Evolutionary conservation across 2,113 vertebrate species (phyloP).

Genomic region (Clarias batrachus): DNA sequence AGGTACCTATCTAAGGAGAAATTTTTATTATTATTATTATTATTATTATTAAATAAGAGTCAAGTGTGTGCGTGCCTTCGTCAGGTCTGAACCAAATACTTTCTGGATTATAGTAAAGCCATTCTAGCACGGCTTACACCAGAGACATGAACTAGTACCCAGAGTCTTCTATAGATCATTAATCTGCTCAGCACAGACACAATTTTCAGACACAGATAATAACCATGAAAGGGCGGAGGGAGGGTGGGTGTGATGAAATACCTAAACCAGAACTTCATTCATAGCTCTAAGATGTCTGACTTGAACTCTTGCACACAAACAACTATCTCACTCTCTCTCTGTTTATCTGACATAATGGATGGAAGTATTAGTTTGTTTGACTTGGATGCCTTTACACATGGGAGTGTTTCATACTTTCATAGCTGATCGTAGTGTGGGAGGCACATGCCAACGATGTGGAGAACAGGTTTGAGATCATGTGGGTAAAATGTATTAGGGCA

Average conservation of each 20-base stretch:
- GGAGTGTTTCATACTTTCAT: conserved; percentile 13
- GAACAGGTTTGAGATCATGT: background rate
- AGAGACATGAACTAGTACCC: conserved; percentile 6
- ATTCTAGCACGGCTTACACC: conserved; percentile 9
- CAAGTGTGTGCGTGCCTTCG: background rate
- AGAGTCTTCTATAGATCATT: conserved; percentile 12
- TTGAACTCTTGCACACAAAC: conserved; percentile 4
- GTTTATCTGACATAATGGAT: conserved; percentile 9
- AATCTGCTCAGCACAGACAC: conserved; percentile 26
- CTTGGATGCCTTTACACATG: background rate
- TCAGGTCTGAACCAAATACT: background rate
- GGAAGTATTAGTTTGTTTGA: conserved; percentile 29
- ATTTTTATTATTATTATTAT: too few species aligned
- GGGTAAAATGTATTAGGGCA: background rate
- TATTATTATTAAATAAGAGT: too few species aligned
- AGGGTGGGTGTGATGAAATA: conserved; percentile 45
- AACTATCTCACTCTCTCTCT: conserved; percentile 16
- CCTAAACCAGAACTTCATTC: conserved; percentile 32
- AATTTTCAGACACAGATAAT: conserved; percentile 39
- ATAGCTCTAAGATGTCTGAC: conserved; percentile 24
- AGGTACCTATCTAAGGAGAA: too few species aligned
- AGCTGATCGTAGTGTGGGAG: background rate
- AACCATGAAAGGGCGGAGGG: conserved; percentile 1
- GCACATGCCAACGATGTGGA: background rate
- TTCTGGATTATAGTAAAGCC: conserved; percentile 1